Evolutionary conservation across 1,140 invertebrate genomes (phyloP), one percentile per base, ranked within the genome.

Genomic region (Drosophila prosaltans): DNA sequence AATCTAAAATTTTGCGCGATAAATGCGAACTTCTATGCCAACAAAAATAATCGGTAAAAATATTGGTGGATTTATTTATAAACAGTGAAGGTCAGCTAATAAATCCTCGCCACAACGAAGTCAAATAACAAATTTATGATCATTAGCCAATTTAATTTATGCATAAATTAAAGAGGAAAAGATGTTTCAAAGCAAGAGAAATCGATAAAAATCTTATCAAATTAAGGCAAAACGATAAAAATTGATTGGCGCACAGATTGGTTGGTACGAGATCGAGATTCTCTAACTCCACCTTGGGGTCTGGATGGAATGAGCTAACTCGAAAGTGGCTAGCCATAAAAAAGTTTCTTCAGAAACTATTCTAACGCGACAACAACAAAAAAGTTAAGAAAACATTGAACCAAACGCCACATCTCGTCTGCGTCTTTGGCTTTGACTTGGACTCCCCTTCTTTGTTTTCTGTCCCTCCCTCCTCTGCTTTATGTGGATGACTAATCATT

Each of bases 191-290:
- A 73, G 65, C 73, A 72, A 77, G 61, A 86, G 67, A 86, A 77
- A 69, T 76, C 78, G 76, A 86, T 86, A 86, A 86, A 86, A 86
- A 86, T 88, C 82, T 81, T 79, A 86, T 86, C 75, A 86, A 86
- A 82, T 86, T 88, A 86, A 86, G 58, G 75, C 83, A 86, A 82
- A 86, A 82, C 82, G 79, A 82, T 86, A 86, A 86, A 86, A 86
- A 72, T 82, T 86, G 75, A 85, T 85, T 85, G 82, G 78, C 48
- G 78, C 65, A 51, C 45, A 8, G 45, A 51, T 51, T 10, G 45
- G 8, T 9, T 24, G 21, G 32, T 36, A 36, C 21, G 16, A 80
- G 64, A 36, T 36, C 32, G 32, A 36, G 32, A 2, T 36, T 36
- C 48, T 41, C n/a, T n/a, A 65, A n/a, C 28, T 30, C 5, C 51